Conservation (phyloP, 1,140 invertebrate genomes). For the Pteromalus puparum region DNA sequence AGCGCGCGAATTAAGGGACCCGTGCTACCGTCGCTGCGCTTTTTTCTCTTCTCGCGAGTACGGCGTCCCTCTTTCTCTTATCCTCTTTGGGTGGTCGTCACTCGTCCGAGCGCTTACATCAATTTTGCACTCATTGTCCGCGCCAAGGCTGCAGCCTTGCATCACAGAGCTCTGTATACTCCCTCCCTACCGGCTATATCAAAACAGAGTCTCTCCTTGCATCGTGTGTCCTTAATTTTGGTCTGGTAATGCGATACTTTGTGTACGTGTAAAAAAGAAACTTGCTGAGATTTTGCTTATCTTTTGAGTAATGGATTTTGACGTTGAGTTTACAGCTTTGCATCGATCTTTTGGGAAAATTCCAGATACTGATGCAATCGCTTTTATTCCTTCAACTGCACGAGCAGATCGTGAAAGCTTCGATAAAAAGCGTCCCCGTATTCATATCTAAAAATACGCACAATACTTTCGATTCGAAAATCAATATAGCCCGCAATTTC, state of each 20-base stretch:
- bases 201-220: not conserved
- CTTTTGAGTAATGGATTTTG: no score
- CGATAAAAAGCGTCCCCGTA: no score
- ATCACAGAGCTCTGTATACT: not conserved
- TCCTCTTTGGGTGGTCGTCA: conserved; percentile 61
- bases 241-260: not conserved
- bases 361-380: no score
- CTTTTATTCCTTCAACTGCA: no score
- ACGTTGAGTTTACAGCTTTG: no score
- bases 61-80: not conserved
- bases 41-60: conserved; percentile 42
- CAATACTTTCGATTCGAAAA: no score
- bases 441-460: no score
- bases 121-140: conserved; percentile 46
- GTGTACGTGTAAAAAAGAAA: no score
- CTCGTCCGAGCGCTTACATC: conserved; percentile 43
- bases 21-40: conserved; percentile 33
- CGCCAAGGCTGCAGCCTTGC: conserved; percentile 43
- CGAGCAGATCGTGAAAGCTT: no score
- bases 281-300: not conserved
- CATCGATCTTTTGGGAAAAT: no score
- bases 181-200: not conserved
- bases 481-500: no score
- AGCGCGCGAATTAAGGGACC: conserved; percentile 8
- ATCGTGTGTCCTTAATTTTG: not conserved